Evolutionary conservation across 2,797 vertebrate genomes (phyloP), one percentile per base, ranked within the genome.

Genomic region (Nannoperca australis): DNA sequence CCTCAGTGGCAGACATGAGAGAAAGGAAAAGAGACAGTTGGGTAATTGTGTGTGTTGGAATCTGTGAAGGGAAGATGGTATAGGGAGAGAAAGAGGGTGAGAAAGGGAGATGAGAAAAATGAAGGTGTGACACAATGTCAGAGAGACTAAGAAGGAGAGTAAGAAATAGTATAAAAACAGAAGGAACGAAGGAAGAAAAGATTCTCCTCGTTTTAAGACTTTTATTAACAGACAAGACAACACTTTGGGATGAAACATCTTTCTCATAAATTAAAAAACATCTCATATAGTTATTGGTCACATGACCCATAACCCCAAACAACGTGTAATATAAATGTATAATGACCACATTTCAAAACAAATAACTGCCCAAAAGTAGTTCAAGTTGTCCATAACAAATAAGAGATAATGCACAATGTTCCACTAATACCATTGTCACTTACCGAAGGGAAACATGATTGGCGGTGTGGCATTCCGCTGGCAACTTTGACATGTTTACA

Each of bases 1-100:
- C 86, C 88, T 89, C 88, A 40, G 78, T 20, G 76, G 79, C 72
- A 85, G 91, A 89, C 82, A 51, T 32, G 85, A 82, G 78, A 76
- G 70, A 76, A 45, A 76, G 76, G 36, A 45, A 30, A 70, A 78
- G 83, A 86, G 86, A 85, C 76, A 70, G 81, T 70, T 11, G 62
- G 73, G 70, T 86, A 84, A 82, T 82, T 85, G 65, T 67, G 64
- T 58, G 82, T 60, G 79, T 44, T 67, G 70, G 77, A 81, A 82
- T 82, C 79, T 59, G 72, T 6, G 60, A 77, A 44, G 45, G n/a
- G 47, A 55, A 42, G 22, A 38, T 47, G 15, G 42, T 60, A 17
- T 15, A 20, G 55, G 58, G 54, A 32, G 42, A 36, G 49, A 49
- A 47, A 44, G 49, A 54, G 58, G 54, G 40, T 24, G 76, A 71